Evolutionary conservation across 2,113 vertebrate species (phyloP).

Genomic region (Verasper variegatus): DNA sequence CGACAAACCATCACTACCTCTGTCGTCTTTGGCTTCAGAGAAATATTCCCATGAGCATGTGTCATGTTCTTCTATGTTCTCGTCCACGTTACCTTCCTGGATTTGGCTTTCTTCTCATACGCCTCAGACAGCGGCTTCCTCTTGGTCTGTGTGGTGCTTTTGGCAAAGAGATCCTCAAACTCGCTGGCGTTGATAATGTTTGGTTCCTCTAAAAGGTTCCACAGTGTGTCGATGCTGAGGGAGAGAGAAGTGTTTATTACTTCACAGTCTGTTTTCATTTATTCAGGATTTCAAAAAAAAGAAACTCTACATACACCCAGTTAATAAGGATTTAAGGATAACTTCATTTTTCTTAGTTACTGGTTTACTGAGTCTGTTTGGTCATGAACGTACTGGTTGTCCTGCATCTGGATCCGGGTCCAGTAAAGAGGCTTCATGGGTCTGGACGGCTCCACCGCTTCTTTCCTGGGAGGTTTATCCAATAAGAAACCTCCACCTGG

Average conservation of each 20-base stretch:
- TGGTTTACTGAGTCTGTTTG: not conserved
- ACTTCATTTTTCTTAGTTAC: not conserved
- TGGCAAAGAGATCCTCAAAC: conserved; percentile 96
- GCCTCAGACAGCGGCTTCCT: conserved; percentile 92
- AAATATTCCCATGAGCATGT: not conserved
- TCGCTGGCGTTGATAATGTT: conserved; percentile 87
- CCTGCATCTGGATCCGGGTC: conserved; percentile 93
- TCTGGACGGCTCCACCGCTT: conserved; percentile 86
- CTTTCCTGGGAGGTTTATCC: conserved; percentile 86
- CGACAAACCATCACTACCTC: not conserved
- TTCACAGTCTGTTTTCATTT: too few species aligned
- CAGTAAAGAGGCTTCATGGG: conserved; percentile 98
- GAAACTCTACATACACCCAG: too few species aligned
- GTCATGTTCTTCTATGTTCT: not conserved
- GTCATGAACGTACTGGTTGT: conserved; percentile 84
- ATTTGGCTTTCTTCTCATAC: conserved; percentile 90
- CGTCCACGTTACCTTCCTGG: conserved; percentile 85
- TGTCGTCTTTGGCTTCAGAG: not conserved
- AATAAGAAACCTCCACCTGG: conserved; percentile 57
- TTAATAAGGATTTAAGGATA: too few species aligned
- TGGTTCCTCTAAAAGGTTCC: conserved; percentile 91
- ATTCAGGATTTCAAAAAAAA: too few species aligned
- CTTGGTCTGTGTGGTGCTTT: conserved; percentile 88
- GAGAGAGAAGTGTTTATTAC: not conserved
- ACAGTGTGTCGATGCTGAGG: conserved; percentile 82